Evolutionary conservation across 1,140 invertebrate species (phyloP), one percentile per base, ranked within the genome.

Genomic region (Rhizoglyphus robini): DNA sequence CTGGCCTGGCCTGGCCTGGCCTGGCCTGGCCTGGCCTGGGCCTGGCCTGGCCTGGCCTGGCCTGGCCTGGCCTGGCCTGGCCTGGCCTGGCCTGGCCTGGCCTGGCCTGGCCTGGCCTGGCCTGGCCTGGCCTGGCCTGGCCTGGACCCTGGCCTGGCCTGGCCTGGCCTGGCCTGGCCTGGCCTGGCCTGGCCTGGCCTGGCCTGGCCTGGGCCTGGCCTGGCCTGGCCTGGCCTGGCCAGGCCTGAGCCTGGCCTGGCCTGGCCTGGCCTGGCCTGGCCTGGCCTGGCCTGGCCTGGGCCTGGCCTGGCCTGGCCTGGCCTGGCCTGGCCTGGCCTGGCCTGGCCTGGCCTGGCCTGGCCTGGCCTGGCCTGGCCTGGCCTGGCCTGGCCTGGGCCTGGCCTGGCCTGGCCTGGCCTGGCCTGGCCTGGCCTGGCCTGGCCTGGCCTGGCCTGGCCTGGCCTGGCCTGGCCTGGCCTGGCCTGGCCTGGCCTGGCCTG

Each of bases 401-500:
- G 63, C 69, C 69, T 69, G 69, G 69, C 69, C 67, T 69, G 67
- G 67, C 66, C 68, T 70, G 69, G 69, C 69, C 67, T 69, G 65
- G 49, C 65, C 60, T 69, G 61, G 67, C 68, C 67, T 69, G 68
- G 68, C 68, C 68, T 69, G 68, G 68, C 68, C 69, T 66, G 60
- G 63, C 60, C 69, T 71, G 67, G 67, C 69, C 69, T 71, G 68
- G 69, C 70, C 70, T 71, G 69, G 69, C 69, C 67, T 71, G 69
- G 51, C 69, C 68, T 70, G 69, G 66, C 66, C 63, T 70, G 61
- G 60, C 47, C 61, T 70, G 69, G 66, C 66, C 63, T 70, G 61
- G 60, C 47, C 61, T 67, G 58, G 63, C 69, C 69, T 71, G 67
- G 67, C 70, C 68, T 69, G 69, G 68, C 68, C 69, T 69, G 69